Evolutionary conservation across 2,113 vertebrate species (phyloP).

Genomic region (Tretioscincus oriximinensis): DNA sequence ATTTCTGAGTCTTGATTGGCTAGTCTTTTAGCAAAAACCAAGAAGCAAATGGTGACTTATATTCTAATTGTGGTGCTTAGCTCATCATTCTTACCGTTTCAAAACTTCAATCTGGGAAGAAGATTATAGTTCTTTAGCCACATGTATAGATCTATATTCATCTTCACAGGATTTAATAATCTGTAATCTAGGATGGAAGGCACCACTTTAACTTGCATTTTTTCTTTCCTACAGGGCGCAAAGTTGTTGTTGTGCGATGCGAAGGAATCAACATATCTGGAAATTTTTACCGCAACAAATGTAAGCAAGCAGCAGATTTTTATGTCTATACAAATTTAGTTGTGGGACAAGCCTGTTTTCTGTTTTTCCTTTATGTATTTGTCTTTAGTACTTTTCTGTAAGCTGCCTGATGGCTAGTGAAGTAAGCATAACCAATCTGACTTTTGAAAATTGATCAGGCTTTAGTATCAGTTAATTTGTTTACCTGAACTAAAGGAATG

Average conservation of each 20-base stretch:
- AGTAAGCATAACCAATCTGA: not conserved
- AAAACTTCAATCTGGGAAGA: not conserved
- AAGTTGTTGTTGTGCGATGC: slow-evolving; percentile 89
- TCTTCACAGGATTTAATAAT: too few species aligned
- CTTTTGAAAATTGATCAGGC: not conserved
- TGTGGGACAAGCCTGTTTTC: too few species aligned
- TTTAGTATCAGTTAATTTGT: not conserved
- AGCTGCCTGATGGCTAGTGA: not conserved
- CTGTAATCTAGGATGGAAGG: too few species aligned
- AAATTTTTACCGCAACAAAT: slow-evolving; percentile 91
- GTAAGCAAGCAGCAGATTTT: slow-evolving; percentile 70
- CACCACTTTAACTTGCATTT: not conserved
- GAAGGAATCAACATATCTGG: slow-evolving; percentile 93
- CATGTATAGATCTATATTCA: too few species aligned
- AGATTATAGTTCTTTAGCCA: not conserved
- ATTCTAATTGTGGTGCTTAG: not conserved
- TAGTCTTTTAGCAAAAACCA: not conserved
- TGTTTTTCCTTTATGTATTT: not conserved
- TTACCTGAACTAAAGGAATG: too few species aligned
- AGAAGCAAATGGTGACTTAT: not conserved
- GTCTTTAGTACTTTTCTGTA: not conserved
- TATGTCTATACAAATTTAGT: not conserved
- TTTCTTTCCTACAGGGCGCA: slow-evolving; percentile 74
- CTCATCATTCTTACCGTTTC: not conserved
- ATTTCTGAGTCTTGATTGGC: not conserved